Evolutionary conservation across 2,113 vertebrate genomes (phyloP).

Genomic region (Irena cyanogastra): DNA sequence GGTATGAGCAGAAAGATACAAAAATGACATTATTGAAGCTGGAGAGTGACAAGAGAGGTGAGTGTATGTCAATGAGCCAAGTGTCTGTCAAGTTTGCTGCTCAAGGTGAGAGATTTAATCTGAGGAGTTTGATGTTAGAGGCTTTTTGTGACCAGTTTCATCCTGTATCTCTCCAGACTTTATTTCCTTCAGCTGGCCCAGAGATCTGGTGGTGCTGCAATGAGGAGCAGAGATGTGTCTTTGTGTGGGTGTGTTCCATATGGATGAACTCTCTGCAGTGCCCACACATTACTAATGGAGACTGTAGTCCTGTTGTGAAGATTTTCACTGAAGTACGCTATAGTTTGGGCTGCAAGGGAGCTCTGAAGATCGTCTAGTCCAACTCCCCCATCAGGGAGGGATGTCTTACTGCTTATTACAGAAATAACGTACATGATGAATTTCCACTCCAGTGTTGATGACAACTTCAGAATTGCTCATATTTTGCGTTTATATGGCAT

Average conservation of each 20-base stretch:
- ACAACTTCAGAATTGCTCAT: not conserved
- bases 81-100: not conserved
- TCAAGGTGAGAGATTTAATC: not conserved
- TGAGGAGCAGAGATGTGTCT: not conserved
- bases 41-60: not conserved
- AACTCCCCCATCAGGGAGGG: rapidly evolving
- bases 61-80: not conserved
- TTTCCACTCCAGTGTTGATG: not conserved
- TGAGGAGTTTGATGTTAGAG: not conserved
- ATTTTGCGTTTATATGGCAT: not conserved
- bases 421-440: not conserved
- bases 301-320: not conserved
- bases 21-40: not conserved
- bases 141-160: not conserved
- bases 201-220: not conserved
- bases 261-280: not conserved
- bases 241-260: not conserved
- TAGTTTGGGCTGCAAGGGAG: not conserved
- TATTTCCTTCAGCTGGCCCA: not conserved
- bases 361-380: not conserved
- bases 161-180: not conserved
- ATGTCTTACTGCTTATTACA: not conserved
- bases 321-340: not conserved
- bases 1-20: not conserved
- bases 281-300: not conserved